These are phyloP conservation scores for Lanius collurio DNA, from an alignment of 2,113 vertebrate genomes.

Conservation along the genomic window DNA sequence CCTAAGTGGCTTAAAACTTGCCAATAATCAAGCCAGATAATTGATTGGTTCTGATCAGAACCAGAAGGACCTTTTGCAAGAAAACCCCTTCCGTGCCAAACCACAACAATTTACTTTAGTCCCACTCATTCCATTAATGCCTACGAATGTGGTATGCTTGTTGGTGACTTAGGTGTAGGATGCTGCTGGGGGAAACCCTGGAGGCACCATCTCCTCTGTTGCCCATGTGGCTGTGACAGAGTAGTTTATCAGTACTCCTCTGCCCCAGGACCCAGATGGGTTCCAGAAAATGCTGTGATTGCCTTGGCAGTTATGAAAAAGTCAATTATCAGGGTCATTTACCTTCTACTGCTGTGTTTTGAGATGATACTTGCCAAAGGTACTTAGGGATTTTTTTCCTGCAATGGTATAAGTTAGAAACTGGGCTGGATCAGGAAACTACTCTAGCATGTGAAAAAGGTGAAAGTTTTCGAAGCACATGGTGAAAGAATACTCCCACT, in stretches of 20 bases:
- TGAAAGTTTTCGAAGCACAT: background rate
- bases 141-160: rapidly evolving
- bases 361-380: background rate
- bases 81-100: no score
- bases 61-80: no score
- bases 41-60: no score
- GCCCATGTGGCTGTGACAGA: background rate
- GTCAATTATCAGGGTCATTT: background rate
- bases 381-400: background rate
- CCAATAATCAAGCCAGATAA: no score
- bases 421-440: background rate
- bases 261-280: background rate
- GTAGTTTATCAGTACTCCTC: background rate
- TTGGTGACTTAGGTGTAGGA: background rate
- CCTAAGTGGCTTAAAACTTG: no score
- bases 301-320: background rate
- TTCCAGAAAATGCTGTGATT: background rate
- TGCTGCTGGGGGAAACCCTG: background rate
- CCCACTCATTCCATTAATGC: background rate
- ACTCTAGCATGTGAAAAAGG: background rate
- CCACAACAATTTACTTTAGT: background rate
- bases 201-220: background rate
- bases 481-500: background rate
- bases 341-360: background rate
- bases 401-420: background rate